Evolutionary conservation across 2,888 invertebrate species (phyloP).

Genomic region (Ceraclea dissimilis): DNA sequence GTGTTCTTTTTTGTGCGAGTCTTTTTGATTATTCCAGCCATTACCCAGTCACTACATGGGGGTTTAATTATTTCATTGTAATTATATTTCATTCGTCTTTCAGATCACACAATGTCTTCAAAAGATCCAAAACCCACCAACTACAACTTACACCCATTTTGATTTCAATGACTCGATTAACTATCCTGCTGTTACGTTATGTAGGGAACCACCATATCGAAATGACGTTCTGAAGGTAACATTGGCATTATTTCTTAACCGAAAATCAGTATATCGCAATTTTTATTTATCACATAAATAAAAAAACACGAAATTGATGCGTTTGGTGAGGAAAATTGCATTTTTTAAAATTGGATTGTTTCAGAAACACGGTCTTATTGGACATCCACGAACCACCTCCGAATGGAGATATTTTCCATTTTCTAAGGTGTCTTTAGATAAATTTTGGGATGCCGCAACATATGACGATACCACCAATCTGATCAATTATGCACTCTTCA

Average conservation of each 20-base stretch:
- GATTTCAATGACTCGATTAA: conserved; percentile 56
- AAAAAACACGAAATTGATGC: too few species aligned
- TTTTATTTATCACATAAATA: too few species aligned
- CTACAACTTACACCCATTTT: conserved; percentile 61
- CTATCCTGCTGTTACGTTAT: conserved; percentile 63
- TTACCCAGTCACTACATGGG: too few species aligned
- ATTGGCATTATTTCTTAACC: too few species aligned
- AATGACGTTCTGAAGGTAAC: conserved; percentile 48
- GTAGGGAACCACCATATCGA: conserved; percentile 59
- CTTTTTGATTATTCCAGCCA: too few species aligned
- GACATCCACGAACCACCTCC: conserved; percentile 45
- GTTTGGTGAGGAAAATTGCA: too few species aligned
- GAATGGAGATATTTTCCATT: conserved; percentile 54
- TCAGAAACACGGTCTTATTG: conserved; percentile 45
- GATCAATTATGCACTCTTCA: conserved; percentile 47
- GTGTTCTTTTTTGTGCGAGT: too few species aligned
- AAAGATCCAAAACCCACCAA: conserved; percentile 55
- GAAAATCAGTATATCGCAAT: too few species aligned
- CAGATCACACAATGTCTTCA: conserved; percentile 53
- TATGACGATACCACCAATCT: conserved; percentile 50
- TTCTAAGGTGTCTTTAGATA: conserved; percentile 43
- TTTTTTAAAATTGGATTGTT: too few species aligned
- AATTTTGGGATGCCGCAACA: conserved; percentile 55
- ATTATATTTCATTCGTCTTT: conserved; percentile 8
- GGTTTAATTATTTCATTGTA: too few species aligned